A percentile compares a stretch with the other conserved stretches of the same genome.
Evolutionary conservation across 2,888 invertebrate species (phyloP).

Genomic region (Phengaris arion): DNA sequence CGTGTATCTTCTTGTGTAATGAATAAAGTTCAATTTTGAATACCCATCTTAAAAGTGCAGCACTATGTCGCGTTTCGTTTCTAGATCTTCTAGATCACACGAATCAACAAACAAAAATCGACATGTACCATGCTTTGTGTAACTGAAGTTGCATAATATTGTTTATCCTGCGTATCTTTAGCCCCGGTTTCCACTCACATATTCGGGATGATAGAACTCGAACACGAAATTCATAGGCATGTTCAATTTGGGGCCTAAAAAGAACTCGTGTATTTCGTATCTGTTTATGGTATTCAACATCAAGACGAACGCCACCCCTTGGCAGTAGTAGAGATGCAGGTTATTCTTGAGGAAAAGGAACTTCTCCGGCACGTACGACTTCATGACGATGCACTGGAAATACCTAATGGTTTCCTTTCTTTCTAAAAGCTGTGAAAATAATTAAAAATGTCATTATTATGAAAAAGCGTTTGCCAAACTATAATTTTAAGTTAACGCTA

Average conservation of each 20-base stretch:
- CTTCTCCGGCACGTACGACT: constrained; percentile 46
- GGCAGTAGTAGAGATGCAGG: constrained; percentile 61
- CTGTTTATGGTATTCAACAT: constrained; percentile 48
- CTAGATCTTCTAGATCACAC: too few relatives aligned
- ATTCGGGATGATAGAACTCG: constrained; percentile 55
- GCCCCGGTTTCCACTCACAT: not conserved
- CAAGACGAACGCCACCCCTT: constrained; percentile 47
- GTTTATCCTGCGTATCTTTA: too few relatives aligned
- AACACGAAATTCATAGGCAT: constrained; percentile 50
- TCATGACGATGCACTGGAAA: constrained; percentile 56
- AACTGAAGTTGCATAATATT: too few relatives aligned
- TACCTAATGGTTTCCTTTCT: constrained; percentile 44
- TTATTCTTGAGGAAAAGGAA: constrained; percentile 50
- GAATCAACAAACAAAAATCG: too few relatives aligned
- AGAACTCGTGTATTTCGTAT: constrained; percentile 59
- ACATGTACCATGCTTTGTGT: too few relatives aligned
- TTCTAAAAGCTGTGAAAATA: constrained; percentile 51
- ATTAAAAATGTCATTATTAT: not conserved
- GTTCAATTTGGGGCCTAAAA: constrained; percentile 42
- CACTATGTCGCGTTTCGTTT: too few relatives aligned
- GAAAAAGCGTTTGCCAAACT: too few relatives aligned
- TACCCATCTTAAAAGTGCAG: too few relatives aligned
- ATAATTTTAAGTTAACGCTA: too few relatives aligned
- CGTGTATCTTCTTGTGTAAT: too few relatives aligned
- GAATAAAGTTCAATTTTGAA: too few relatives aligned